Conservation (phyloP, 2,888 invertebrate species). For the Malachius bipustulatus region DNA sequence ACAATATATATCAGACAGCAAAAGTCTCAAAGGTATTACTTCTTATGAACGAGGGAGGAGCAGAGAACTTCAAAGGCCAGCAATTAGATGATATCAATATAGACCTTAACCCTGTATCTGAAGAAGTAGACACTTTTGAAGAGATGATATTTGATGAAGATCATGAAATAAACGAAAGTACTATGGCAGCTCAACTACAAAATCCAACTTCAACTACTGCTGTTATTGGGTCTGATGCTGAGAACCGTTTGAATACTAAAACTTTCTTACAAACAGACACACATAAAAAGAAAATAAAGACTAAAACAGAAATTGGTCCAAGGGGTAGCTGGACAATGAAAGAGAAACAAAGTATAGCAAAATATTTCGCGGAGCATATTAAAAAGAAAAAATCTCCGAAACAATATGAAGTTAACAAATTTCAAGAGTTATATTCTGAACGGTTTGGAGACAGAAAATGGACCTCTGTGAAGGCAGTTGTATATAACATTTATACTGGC, state of each 20-base stretch:
- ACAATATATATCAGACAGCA: slow-evolving; percentile 17
- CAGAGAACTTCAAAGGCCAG: slow-evolving; percentile 7
- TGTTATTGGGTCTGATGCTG: too few relatives aligned
- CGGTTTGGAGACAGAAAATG: slow-evolving; percentile 3
- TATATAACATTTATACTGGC: slow-evolving; percentile 3
- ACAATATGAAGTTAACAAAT: neutral
- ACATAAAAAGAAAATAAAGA: too few relatives aligned
- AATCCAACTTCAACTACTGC: too few relatives aligned
- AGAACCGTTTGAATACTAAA: too few relatives aligned
- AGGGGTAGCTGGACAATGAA: too few relatives aligned
- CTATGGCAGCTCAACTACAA: too few relatives aligned
- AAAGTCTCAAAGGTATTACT: slow-evolving; percentile 15
- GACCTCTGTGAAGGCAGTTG: slow-evolving; percentile 3
- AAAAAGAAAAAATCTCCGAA: neutral
- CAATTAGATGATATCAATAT: slow-evolving; percentile 14
- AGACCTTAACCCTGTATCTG: slow-evolving; percentile 5
- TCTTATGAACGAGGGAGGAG: slow-evolving; percentile 8
- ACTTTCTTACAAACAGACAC: too few relatives aligned
- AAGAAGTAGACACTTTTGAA: slow-evolving; percentile 2
- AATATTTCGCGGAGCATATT: too few relatives aligned
- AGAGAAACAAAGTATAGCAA: too few relatives aligned
- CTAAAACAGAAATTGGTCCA: too few relatives aligned
- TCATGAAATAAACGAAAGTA: too few relatives aligned
- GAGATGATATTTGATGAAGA: too few relatives aligned
- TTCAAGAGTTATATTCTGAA: neutral